These are phyloP conservation scores for Trematocara macrostoma DNA, from an alignment of 2,113 vertebrate species.

Conservation along the genomic window DNA sequence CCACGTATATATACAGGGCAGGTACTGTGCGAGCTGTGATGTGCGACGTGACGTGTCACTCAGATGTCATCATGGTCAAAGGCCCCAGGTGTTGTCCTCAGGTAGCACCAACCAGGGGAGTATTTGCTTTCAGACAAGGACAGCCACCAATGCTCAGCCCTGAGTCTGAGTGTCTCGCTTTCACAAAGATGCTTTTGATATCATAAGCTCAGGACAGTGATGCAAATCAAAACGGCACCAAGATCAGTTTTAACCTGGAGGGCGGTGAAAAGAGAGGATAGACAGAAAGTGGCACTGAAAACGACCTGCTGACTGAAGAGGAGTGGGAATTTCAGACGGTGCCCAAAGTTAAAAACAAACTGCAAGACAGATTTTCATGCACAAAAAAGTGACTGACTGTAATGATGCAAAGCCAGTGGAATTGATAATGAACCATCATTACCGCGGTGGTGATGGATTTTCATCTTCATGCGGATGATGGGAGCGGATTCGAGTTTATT, in stretches of 20 bases:
- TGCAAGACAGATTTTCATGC: background rate
- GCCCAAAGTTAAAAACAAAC: background rate
- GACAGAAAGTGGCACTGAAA: background rate
- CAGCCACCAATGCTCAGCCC: background rate
- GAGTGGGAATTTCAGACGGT: background rate
- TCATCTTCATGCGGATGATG: background rate
- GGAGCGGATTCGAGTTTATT: slow-evolving; percentile 4
- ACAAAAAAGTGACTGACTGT: slow-evolving; percentile 3
- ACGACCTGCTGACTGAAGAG: slow-evolving; percentile 2
- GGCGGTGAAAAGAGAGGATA: background rate
- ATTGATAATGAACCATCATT: slow-evolving; percentile 20
- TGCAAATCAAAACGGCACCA: background rate
- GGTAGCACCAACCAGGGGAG: slow-evolving; percentile 3
- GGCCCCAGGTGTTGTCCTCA: background rate
- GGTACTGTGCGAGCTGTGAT: background rate
- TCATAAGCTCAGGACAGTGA: background rate
- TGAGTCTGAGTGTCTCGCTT: background rate
- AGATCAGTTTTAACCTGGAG: slow-evolving; percentile 3
- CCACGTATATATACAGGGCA: background rate
- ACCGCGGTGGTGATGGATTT: background rate
- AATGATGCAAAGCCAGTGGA: background rate
- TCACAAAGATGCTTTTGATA: slow-evolving; percentile 28
- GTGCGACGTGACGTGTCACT: background rate
- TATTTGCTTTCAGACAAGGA: slow-evolving; percentile 29
- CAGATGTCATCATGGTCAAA: background rate